Evolutionary conservation across 2,797 vertebrate genomes (phyloP).

Genomic region (Enteromius argenteus): DNA sequence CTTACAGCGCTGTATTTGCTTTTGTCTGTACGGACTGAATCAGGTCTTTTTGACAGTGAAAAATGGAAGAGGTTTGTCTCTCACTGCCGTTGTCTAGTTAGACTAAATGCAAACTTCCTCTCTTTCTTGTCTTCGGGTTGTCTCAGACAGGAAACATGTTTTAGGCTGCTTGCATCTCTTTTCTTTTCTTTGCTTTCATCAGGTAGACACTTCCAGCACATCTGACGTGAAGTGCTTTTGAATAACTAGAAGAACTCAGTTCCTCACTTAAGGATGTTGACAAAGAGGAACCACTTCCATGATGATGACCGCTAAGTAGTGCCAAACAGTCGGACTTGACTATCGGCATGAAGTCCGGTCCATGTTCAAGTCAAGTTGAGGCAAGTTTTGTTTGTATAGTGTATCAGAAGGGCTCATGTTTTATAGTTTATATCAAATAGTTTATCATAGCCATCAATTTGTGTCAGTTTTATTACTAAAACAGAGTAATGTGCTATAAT

Average conservation of each 20-base stretch:
- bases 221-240: constrained; percentile 36
- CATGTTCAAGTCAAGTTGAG: background rate
- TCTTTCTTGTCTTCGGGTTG: constrained; percentile 25
- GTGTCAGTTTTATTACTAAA: no score
- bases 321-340: background rate
- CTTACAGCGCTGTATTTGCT: constrained; percentile 20
- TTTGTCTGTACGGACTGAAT: constrained; percentile 29
- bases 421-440: background rate
- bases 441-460: background rate
- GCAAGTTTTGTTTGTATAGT: background rate
- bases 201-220: constrained; percentile 28
- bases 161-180: constrained; percentile 49
- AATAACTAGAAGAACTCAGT: constrained; percentile 27
- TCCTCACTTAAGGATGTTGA: constrained; percentile 31
- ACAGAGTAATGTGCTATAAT: no score
- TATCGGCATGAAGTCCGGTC: background rate
- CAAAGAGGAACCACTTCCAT: constrained; percentile 21
- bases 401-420: background rate
- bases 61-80: constrained; percentile 50
- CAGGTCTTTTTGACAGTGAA: constrained; percentile 58
- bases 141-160: constrained; percentile 59
- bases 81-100: constrained; percentile 43
- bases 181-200: constrained; percentile 59
- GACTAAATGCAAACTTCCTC: constrained; percentile 50
- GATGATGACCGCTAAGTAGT: background rate